These are phyloP conservation scores for Magallana gigas DNA, from an alignment of 1,140 invertebrate genomes.

Conservation along the genomic window DNA sequence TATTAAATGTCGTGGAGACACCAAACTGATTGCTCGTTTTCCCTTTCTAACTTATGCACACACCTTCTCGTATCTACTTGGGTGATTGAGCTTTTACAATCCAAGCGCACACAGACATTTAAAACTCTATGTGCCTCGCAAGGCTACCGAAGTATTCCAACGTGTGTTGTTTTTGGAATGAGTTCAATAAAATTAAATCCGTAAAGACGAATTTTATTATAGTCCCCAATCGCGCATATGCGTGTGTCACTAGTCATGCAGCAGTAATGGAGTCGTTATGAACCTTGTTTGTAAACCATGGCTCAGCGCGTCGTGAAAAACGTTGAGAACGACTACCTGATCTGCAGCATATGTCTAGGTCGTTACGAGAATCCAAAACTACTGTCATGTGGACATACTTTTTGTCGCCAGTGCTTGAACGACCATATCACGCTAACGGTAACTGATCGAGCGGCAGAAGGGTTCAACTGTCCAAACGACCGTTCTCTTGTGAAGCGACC, in stretches of 20 bases:
- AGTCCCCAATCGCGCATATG: neutral
- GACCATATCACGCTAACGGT: constrained; percentile 62
- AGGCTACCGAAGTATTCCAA: constrained; percentile 15
- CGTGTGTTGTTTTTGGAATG: constrained; percentile 16
- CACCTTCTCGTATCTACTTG: neutral
- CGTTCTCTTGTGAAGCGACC: constrained; percentile 51
- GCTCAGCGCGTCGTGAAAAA: constrained; percentile 61
- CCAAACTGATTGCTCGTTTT: no score
- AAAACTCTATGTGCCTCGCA: neutral
- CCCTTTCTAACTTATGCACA: no score
- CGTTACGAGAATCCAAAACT: constrained; percentile 91
- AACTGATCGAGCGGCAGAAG: constrained; percentile 44
- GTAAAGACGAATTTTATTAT: neutral
- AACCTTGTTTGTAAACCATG: constrained; percentile 40
- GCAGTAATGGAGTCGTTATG: neutral
- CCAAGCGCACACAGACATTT: neutral
- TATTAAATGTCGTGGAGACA: no score
- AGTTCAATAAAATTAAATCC: neutral
- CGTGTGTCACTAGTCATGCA: neutral
- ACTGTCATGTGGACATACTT: constrained; percentile 93
- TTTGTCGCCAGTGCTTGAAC: constrained; percentile 90
- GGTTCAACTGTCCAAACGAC: constrained; percentile 58
- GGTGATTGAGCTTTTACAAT: neutral
- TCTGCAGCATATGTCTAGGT: constrained; percentile 90
- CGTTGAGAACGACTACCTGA: constrained; percentile 83